These are phyloP conservation scores for Mastacembelus armatus DNA, from an alignment of 2,797 vertebrate species.

Conservation along the genomic window DNA sequence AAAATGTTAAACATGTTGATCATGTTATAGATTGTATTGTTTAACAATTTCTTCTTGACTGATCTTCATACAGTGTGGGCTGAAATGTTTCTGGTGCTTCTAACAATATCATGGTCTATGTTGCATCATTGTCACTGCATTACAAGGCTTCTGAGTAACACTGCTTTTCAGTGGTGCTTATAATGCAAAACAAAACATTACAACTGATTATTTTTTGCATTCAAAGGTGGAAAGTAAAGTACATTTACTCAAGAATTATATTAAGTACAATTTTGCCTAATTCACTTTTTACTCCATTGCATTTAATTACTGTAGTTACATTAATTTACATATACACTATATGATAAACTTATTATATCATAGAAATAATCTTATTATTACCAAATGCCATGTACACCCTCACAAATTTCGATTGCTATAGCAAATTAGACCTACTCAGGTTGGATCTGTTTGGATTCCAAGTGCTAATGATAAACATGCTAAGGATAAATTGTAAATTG, in stretches of 20 bases:
- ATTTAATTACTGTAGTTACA: background rate
- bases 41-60: conserved; percentile 89
- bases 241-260: background rate
- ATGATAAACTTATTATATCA: background rate
- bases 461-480: background rate
- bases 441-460: background rate
- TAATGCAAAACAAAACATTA: background rate
- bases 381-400: background rate
- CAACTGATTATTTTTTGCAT: background rate
- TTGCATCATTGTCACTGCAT: conserved; percentile 2
- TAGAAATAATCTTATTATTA: background rate
- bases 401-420: conserved; percentile 4
- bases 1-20: conserved; percentile 90
- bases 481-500: background rate
- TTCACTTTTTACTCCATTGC: background rate
- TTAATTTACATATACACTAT: background rate
- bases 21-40: conserved; percentile 87
- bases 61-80: conserved; percentile 66
- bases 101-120: conserved; percentile 1
- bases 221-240: background rate
- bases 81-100: conserved; percentile 10
- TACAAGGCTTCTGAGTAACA: background rate
- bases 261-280: background rate
- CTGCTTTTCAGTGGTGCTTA: too few species aligned
- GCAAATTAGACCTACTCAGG: background rate